Evolutionary conservation across 2,797 vertebrate genomes (phyloP).

Genomic region (Rhodeus uyekii): DNA sequence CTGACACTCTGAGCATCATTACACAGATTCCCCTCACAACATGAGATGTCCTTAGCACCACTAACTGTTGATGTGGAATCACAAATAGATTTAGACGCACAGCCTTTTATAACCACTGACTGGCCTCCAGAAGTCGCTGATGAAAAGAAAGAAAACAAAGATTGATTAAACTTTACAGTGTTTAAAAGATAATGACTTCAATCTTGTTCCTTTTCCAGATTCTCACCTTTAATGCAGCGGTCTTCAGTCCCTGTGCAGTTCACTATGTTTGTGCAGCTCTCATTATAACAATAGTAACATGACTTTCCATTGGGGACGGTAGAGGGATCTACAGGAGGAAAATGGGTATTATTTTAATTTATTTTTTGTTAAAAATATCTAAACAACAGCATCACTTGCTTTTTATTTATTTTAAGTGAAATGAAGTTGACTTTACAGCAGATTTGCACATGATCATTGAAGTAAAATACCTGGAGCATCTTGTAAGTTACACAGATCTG

Average conservation of each 20-base stretch:
- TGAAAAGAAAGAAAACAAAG: neutral
- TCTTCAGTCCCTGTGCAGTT: neutral
- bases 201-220: neutral
- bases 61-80: accelerated
- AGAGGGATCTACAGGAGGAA: neutral
- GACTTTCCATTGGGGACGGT: neutral
- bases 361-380: neutral
- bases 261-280: neutral
- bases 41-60: accelerated
- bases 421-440: neutral
- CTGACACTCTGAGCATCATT: neutral
- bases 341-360: too few species aligned
- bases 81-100: neutral
- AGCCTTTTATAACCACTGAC: accelerated
- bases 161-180: neutral
- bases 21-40: neutral
- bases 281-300: neutral
- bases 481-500: neutral
- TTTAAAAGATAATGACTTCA: neutral
- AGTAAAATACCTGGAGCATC: constrained; percentile 7
- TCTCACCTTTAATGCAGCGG: neutral
- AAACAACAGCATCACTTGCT: neutral
- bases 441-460: neutral
- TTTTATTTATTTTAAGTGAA: neutral
- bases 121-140: accelerated